Conservation (phyloP, 1,140 invertebrate species). For the Drosophila parabipectinata region DNA sequence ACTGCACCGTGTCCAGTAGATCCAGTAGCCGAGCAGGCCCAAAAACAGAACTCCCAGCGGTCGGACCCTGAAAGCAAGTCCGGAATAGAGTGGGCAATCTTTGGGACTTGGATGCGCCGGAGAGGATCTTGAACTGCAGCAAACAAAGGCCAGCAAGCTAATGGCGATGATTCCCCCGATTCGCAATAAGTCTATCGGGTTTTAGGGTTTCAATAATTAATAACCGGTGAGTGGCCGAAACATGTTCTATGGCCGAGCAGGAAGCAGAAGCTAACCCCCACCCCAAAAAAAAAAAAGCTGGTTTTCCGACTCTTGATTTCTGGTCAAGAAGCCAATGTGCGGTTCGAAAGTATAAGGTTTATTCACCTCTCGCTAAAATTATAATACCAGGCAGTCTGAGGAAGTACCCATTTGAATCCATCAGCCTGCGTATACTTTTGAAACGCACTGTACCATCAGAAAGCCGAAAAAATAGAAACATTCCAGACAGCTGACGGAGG, state of each 20-base stretch:
- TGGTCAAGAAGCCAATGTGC: constrained; percentile 14
- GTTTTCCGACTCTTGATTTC: constrained; percentile 26
- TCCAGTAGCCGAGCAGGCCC: constrained; percentile 67
- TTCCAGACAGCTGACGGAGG: constrained; percentile 44
- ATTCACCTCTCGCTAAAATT: background rate
- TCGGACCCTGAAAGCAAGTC: constrained; percentile 58
- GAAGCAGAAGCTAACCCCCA: constrained; percentile 48
- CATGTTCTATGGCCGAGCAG: constrained; percentile 64
- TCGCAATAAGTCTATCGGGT: constrained; percentile 27
- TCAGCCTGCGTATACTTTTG: background rate
- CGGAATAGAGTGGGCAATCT: background rate
- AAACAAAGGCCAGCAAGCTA: constrained; percentile 25
- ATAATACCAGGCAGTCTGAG: background rate
- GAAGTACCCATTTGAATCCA: too few relatives aligned
- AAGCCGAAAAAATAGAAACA: constrained; percentile 9
- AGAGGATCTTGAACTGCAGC: constrained; percentile 25
- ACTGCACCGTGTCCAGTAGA: constrained; percentile 76
- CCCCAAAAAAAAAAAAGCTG: constrained; percentile 29
- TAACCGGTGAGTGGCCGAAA: constrained; percentile 38
- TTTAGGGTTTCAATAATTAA: constrained; percentile 49
- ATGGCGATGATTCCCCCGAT: constrained; percentile 27
- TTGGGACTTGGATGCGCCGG: too few relatives aligned
- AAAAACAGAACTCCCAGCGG: constrained; percentile 73
- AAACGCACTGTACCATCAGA: constrained; percentile 11
- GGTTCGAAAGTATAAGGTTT: background rate